Base-by-base conservation (phyloP, 2,888 invertebrate species). In the Leptogaster cylindrica region DNA sequence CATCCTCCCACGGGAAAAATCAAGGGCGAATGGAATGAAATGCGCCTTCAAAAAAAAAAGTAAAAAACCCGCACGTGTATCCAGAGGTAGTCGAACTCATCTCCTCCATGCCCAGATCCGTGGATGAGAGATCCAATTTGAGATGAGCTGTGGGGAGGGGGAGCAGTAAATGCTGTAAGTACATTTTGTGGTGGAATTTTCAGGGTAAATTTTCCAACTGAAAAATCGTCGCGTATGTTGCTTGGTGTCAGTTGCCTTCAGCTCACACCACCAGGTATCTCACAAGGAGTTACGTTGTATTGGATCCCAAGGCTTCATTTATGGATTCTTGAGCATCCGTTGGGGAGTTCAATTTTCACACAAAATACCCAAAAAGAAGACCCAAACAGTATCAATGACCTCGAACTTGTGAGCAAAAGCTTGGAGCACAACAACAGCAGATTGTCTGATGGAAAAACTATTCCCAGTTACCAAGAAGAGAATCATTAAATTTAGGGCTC, bases 171-270 rank as follows among this genome's bases (percentile, higher is more conserved):
- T n/a, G n/a, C n/a, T n/a, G n/a, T n/a, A n/a, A n/a, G n/a, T n/a
- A n/a, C n/a, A n/a, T n/a, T n/a, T n/a, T 39, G 39, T 39, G 3
- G n/a, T 39, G 39, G 39, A 39, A 39, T 39, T n/a, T n/a, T n/a
- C n/a, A n/a, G n/a, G n/a, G n/a, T n/a, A n/a, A n/a, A n/a, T n/a
- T n/a, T n/a, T n/a, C n/a, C n/a, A n/a, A n/a, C n/a, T n/a, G n/a
- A n/a, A n/a, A n/a, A n/a, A n/a, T n/a, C n/a, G n/a, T n/a, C n/a
- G n/a, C n/a, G n/a, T n/a, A n/a, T n/a, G n/a, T n/a, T n/a, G n/a
- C n/a, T n/a, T n/a, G n/a, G n/a, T n/a, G n/a, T n/a, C n/a, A n/a
- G n/a, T n/a, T n/a, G n/a, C n/a, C n/a, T n/a, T n/a, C n/a, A n/a
- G n/a, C n/a, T n/a, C n/a, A n/a, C n/a, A n/a, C n/a, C n/a, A n/a